A percentile compares a stretch with the other conserved stretches of the same genome.
Conservation (phyloP, 1,140 invertebrate species). For the Nomia melanderi region DNA sequence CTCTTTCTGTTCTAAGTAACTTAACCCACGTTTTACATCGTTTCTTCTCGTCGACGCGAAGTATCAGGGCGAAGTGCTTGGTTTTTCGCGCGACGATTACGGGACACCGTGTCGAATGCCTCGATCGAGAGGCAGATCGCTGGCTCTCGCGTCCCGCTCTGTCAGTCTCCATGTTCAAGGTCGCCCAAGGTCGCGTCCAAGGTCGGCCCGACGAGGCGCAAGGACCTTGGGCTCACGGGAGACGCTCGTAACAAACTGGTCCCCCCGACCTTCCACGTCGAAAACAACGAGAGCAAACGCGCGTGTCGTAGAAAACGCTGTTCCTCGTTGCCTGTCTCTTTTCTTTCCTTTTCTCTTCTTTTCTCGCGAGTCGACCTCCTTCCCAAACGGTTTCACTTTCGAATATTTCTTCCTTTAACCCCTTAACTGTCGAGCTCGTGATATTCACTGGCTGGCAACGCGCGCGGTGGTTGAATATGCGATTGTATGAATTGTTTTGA, state of each 20-base stretch:
- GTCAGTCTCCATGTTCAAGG: slow-evolving; percentile 68
- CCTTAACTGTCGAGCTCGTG: too few relatives aligned
- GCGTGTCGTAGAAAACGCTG: slow-evolving; percentile 39
- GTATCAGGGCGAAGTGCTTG: too few relatives aligned
- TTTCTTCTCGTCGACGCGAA: too few relatives aligned
- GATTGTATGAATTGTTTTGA: too few relatives aligned
- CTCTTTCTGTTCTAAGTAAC: too few relatives aligned
- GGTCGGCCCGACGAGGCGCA: slow-evolving; percentile 68
- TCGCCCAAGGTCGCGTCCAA: slow-evolving; percentile 77
- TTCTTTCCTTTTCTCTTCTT: background rate
- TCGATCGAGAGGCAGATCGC: slow-evolving; percentile 31
- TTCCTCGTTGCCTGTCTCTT: background rate
- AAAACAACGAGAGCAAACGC: slow-evolving; percentile 42
- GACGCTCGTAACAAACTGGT: slow-evolving; percentile 71
- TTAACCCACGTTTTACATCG: too few relatives aligned
- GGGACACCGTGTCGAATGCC: slow-evolving; percentile 4
- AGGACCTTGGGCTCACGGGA: slow-evolving; percentile 66
- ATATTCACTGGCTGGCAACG: too few relatives aligned
- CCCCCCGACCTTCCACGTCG: slow-evolving; percentile 47
- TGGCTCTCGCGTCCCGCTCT: slow-evolving; percentile 25
- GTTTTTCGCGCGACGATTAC: slow-evolving; percentile 6
- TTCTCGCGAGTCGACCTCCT: too few relatives aligned
- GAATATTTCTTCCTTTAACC: too few relatives aligned
- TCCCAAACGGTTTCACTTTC: too few relatives aligned
- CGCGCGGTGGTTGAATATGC: too few relatives aligned